phyloP scores from a whole-genome alignment of 2,797 vertebrate species.

The Eleutherodactylus coqui region DNA sequence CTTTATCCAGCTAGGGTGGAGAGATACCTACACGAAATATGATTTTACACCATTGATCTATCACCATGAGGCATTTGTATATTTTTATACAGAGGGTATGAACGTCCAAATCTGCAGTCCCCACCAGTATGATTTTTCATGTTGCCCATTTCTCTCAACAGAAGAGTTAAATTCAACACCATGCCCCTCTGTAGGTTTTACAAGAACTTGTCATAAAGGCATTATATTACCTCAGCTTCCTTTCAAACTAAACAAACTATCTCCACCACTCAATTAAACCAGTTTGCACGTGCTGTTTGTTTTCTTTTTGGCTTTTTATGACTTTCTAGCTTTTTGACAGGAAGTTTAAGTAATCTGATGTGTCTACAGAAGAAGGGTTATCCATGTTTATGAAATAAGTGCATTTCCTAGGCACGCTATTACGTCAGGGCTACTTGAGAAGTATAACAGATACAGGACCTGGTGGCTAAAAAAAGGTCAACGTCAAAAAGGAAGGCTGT shows the following conservation, averaged over 20 bases:
- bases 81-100: not conserved
- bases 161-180: conserved; percentile 49
- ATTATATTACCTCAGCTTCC: conserved; percentile 49
- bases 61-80: not conserved
- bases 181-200: conserved; percentile 24
- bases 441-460: not conserved
- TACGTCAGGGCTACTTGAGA: not conserved
- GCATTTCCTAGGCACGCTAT: not conserved
- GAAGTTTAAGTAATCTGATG: conserved; percentile 28
- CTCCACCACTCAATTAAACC: conserved; percentile 50
- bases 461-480: no score
- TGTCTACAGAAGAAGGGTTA: conserved; percentile 17
- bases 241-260: conserved; percentile 58
- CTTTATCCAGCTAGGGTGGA: not conserved
- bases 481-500: not conserved
- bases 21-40: not conserved
- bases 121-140: conserved; percentile 5
- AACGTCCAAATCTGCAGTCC: conserved; percentile 9
- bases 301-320: conserved; percentile 37
- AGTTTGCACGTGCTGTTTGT: conserved; percentile 44
- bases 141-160: conserved; percentile 24
- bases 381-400: not conserved
- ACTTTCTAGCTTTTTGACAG: conserved; percentile 45
- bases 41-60: not conserved
- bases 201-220: conserved; percentile 50